phyloP scores from a whole-genome alignment of 1,140 invertebrate genomes.

The Sarcophaga peregrina region DNA sequence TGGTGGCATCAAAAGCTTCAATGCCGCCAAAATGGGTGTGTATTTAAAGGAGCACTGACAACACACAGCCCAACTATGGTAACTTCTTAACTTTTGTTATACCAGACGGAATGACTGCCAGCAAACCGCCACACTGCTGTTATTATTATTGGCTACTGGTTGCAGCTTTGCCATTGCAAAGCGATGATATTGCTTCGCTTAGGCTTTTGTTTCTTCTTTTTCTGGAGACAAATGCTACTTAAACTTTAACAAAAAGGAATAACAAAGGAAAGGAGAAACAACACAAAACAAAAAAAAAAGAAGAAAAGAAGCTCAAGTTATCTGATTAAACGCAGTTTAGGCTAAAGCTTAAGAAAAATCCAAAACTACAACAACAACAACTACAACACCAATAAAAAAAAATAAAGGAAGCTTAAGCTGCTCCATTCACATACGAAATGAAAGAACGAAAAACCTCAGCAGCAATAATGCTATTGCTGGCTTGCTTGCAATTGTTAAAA shows the following conservation, averaged over 20 bases:
- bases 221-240: constrained; percentile 26
- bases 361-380: neutral
- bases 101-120: constrained; percentile 39
- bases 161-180: neutral
- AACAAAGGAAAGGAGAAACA: neutral
- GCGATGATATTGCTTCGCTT: constrained; percentile 4
- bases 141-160: constrained; percentile 32
- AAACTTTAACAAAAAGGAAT: constrained; percentile 26
- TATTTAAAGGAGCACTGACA: constrained; percentile 37
- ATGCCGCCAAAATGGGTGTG: constrained; percentile 31
- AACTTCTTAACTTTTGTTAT: constrained; percentile 28
- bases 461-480: too few species aligned
- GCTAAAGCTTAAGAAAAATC: neutral
- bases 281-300: neutral
- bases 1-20: constrained; percentile 21
- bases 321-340: constrained; percentile 49
- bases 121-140: neutral
- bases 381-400: neutral
- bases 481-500: neutral
- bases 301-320: constrained; percentile 41
- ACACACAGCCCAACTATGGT: neutral
- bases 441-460: constrained; percentile 1
- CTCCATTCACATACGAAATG: neutral
- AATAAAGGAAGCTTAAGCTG: neutral
- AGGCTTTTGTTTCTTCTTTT: neutral